These are phyloP conservation scores for Trogon melanurus DNA, from an alignment of 2,113 vertebrate species.

Conservation along the genomic window DNA sequence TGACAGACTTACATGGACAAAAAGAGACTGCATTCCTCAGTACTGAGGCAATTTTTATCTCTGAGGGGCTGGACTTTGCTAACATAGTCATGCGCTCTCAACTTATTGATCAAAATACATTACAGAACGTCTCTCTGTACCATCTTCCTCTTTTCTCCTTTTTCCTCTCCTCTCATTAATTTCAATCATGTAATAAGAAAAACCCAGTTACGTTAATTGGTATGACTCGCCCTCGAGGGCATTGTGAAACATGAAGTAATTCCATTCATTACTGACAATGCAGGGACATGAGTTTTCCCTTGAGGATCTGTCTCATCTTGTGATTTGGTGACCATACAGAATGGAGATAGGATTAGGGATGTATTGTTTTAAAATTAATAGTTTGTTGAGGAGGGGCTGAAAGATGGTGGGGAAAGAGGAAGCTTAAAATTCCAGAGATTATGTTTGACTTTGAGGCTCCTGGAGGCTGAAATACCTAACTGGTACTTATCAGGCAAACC, in stretches of 20 bases:
- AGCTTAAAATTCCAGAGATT: not conserved
- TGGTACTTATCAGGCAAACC: not conserved
- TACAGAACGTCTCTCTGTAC: not conserved
- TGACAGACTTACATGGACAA: not conserved
- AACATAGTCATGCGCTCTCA: not conserved
- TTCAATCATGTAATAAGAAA: slow-evolving; percentile 46
- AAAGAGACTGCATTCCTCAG: not conserved
- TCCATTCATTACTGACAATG: slow-evolving; percentile 46
- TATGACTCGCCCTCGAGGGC: slow-evolving; percentile 40
- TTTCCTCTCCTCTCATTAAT: not conserved
- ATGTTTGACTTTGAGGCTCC: not conserved
- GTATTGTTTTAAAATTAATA: slow-evolving; percentile 32
- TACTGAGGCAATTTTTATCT: not conserved
- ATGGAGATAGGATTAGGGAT: not conserved
- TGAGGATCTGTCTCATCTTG: slow-evolving; percentile 5
- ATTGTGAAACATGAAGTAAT: slow-evolving; percentile 54
- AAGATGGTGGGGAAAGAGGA: not conserved
- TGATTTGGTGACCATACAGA: slow-evolving; percentile 41
- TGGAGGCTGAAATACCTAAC: not conserved
- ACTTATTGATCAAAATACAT: not conserved
- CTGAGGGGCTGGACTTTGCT: not conserved
- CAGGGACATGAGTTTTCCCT: slow-evolving; percentile 24
- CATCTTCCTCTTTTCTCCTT: not conserved
- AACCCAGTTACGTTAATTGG: slow-evolving; percentile 48
- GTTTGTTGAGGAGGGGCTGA: not conserved